Evolutionary conservation across 2,888 invertebrate genomes (phyloP).

Genomic region (Drosophila ezoana): DNA sequence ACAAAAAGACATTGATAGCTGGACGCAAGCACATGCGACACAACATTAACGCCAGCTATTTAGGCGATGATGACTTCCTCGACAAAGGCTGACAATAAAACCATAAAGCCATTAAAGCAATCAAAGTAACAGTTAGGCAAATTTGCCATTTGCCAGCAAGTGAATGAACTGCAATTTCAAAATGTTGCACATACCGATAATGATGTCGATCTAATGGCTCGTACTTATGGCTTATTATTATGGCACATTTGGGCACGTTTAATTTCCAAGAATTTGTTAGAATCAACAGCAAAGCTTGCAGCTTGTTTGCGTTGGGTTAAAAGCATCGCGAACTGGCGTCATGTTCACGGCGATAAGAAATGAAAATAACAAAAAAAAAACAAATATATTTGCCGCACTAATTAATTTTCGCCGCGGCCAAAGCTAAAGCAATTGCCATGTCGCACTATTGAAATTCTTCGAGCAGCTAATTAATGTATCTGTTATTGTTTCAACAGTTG

Average conservation of each 20-base stretch:
- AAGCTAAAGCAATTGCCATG: slow-evolving; percentile 4
- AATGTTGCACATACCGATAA: neutral
- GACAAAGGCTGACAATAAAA: slow-evolving; percentile 30
- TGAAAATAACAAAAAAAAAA: neutral
- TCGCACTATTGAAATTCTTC: slow-evolving; percentile 5
- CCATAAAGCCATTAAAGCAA: slow-evolving; percentile 18
- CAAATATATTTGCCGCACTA: slow-evolving; percentile 32
- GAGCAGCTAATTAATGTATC: slow-evolving; percentile 36
- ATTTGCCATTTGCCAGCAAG: slow-evolving; percentile 23
- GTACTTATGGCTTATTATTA: neutral
- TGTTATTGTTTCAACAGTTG: slow-evolving; percentile 65
- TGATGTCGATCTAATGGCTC: slow-evolving; percentile 8
- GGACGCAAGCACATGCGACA: slow-evolving; percentile 15
- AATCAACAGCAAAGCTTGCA: neutral
- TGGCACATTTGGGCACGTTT: neutral
- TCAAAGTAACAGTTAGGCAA: slow-evolving; percentile 27
- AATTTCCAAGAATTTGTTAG: neutral
- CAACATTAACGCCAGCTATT: slow-evolving; percentile 41
- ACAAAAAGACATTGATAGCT: slow-evolving; percentile 21
- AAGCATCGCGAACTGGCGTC: slow-evolving; percentile 11
- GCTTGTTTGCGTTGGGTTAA: neutral
- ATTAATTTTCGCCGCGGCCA: slow-evolving; percentile 30
- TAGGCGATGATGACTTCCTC: slow-evolving; percentile 51
- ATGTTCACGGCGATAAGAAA: slow-evolving; percentile 29
- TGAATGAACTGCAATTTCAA: slow-evolving; percentile 35